phyloP scores from a whole-genome alignment of 2,888 invertebrate genomes.

The Parnassius glacialis region DNA sequence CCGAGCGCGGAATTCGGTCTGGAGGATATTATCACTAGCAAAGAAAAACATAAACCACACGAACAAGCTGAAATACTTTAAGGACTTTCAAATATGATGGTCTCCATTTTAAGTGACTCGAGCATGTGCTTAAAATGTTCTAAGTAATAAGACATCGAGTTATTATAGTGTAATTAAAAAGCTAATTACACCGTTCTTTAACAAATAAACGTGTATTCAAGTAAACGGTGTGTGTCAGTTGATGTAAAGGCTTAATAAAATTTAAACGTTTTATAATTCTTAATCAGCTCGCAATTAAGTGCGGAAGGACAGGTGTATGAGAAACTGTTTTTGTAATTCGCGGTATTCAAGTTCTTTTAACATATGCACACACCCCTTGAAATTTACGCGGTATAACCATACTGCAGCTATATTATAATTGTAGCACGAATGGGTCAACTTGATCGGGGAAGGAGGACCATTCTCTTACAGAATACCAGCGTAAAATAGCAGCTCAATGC shows the following conservation, averaged over 20 bases:
- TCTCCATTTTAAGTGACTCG: background rate
- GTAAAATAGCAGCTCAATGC: no score
- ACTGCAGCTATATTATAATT: no score
- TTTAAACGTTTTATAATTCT: constrained; percentile 7
- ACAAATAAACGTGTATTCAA: background rate
- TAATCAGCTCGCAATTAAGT: background rate
- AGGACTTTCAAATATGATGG: background rate
- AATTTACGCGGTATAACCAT: no score
- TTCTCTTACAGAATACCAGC: no score
- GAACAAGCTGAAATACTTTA: no score
- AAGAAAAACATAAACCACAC: no score
- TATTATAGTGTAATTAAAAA: background rate
- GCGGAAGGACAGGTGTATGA: background rate
- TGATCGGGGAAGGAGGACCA: no score
- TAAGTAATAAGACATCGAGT: background rate
- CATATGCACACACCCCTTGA: no score
- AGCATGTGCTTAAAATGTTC: background rate
- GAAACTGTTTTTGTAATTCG: background rate
- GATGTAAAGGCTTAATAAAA: constrained; percentile 9
- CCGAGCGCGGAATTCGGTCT: no score
- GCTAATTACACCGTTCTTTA: background rate
- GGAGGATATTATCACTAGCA: no score
- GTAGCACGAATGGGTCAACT: no score
- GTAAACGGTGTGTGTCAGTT: constrained; percentile 2
- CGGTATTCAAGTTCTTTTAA: background rate